These are phyloP conservation scores for Chromoteleia sp. DNA, from an alignment of 2,888 invertebrate genomes.

Conservation along the genomic window DNA sequence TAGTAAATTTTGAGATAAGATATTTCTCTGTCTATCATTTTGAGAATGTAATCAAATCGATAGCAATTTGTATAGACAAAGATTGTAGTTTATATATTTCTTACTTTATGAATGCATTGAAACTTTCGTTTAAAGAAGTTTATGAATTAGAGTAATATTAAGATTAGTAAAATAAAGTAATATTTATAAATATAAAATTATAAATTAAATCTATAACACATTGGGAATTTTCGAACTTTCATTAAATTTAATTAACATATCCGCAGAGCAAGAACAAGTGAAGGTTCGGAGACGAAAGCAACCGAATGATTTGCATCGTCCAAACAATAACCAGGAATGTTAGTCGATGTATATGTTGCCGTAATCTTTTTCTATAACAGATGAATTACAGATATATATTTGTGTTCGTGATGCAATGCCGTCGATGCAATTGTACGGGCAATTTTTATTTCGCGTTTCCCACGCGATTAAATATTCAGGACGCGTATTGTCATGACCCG, in stretches of 20 bases:
- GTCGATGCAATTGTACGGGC: constrained; percentile 37
- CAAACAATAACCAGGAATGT: constrained; percentile 51
- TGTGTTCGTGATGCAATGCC: constrained; percentile 52
- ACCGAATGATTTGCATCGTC: constrained; percentile 21
- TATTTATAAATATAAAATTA: too few relatives aligned
- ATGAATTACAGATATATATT: constrained; percentile 27
- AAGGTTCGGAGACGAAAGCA: constrained; percentile 32
- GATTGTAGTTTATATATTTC: too few relatives aligned
- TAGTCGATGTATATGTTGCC: constrained; percentile 14
- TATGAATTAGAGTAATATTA: too few relatives aligned
- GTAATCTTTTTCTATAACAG: constrained; percentile 45
- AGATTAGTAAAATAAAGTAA: too few relatives aligned
- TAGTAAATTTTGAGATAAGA: too few relatives aligned
- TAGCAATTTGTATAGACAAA: too few relatives aligned
- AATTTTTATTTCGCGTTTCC: constrained; percentile 39
- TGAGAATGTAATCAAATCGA: too few relatives aligned
- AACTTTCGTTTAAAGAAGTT: too few relatives aligned
- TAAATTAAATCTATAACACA: too few relatives aligned
- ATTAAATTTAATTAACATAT: not conserved
- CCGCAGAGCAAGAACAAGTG: constrained; percentile 1
- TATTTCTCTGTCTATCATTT: too few relatives aligned
- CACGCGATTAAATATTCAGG: constrained; percentile 46
- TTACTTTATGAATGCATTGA: too few relatives aligned
- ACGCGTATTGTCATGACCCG: constrained; percentile 13
- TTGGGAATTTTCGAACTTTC: not conserved